Percentiles rank a stretch among this genome's conserved stretches.
phyloP scores from a whole-genome alignment of 2,888 invertebrate genomes.

The Hirtodrosophila trivittata region DNA sequence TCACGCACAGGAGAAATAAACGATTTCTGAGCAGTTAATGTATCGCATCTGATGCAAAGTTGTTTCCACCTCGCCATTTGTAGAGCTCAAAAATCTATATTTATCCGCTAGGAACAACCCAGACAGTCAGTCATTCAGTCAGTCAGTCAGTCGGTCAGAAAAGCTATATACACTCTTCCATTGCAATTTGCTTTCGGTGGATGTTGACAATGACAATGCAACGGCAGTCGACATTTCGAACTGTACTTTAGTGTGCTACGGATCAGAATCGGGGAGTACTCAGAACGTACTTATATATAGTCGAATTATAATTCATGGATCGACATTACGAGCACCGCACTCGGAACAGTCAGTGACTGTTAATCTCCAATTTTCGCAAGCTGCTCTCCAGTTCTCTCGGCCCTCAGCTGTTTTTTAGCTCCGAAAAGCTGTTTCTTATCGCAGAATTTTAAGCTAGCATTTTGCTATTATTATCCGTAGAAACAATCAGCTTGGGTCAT shows the following conservation, averaged over 20 bases:
- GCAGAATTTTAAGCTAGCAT: conserved; percentile 5
- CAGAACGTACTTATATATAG: not conserved
- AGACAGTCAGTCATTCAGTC: too few relatives aligned
- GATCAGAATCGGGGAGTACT: conserved; percentile 39
- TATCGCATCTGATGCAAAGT: conserved; percentile 55
- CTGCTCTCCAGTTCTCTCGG: not conserved
- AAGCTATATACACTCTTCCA: not conserved
- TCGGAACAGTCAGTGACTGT: too few relatives aligned
- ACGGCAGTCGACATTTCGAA: conserved; percentile 50
- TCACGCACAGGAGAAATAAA: not conserved
- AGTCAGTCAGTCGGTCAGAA: too few relatives aligned
- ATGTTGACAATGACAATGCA: conserved; percentile 27
- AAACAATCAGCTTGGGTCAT: conserved; percentile 1
- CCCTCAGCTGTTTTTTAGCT: conserved; percentile 32
- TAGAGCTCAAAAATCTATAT: conserved; percentile 58
- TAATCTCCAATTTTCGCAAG: too few relatives aligned
- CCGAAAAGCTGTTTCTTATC: conserved; percentile 46
- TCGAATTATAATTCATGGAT: conserved; percentile 18
- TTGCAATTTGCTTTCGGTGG: conserved; percentile 22
- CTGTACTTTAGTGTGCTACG: conserved; percentile 57
- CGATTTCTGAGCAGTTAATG: conserved; percentile 39
- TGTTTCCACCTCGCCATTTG: conserved; percentile 31
- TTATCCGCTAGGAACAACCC: conserved; percentile 45
- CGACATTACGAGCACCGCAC: too few relatives aligned
- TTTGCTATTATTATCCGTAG: too few relatives aligned